Conservation (phyloP, 2,797 vertebrate genomes). For the Sebastes jordani region DNA sequence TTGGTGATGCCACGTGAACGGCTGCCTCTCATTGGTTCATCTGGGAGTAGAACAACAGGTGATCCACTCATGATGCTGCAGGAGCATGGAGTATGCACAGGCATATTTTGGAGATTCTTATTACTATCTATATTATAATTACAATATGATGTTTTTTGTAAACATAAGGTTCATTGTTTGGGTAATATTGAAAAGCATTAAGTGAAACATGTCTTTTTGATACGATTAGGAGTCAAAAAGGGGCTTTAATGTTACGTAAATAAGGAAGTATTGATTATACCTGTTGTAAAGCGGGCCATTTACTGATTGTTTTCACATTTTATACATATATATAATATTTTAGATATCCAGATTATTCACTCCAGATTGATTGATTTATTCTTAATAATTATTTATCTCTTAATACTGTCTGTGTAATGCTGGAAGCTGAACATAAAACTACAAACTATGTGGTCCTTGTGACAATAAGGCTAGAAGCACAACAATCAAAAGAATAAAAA, state of each 20-base stretch:
- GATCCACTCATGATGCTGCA: background rate
- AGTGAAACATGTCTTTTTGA: background rate
- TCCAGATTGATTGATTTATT: too few species aligned
- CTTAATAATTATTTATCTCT: background rate
- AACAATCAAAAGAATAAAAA: too few species aligned
- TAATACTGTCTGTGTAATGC: background rate
- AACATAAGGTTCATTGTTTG: background rate
- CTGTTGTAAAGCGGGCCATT: too few species aligned
- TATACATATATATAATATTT: too few species aligned
- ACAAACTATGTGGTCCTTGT: background rate
- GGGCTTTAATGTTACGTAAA: background rate
- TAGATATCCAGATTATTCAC: background rate
- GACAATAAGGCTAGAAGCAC: too few species aligned
- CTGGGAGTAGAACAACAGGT: slow-evolving; percentile 72
- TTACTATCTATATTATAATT: background rate
- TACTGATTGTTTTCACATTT: too few species aligned
- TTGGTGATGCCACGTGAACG: slow-evolving; percentile 66
- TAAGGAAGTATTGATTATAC: too few species aligned
- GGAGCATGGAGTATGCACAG: background rate
- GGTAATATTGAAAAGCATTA: background rate
- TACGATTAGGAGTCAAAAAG: background rate
- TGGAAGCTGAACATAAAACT: background rate
- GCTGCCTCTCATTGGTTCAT: slow-evolving; percentile 75
- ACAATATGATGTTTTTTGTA: background rate
- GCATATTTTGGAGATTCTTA: background rate